These are phyloP conservation scores for Lagorchestes hirsutus DNA, from an alignment of 2,797 vertebrate species.

Conservation along the genomic window DNA sequence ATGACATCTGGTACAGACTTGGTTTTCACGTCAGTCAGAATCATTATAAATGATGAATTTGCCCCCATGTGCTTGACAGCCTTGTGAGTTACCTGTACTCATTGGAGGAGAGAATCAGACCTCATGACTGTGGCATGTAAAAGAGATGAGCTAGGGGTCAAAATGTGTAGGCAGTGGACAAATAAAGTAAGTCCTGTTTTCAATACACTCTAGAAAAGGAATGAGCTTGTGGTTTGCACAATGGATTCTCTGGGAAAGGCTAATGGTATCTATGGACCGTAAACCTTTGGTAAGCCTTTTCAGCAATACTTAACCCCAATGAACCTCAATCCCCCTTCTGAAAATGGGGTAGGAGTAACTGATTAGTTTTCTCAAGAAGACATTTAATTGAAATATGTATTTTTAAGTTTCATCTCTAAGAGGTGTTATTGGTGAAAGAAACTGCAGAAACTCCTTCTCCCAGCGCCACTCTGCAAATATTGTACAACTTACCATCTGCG, in stretches of 20 bases:
- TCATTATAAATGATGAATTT: constrained; percentile 13
- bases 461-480: not conserved
- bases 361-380: not conserved
- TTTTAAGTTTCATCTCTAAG: not conserved
- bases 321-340: not conserved
- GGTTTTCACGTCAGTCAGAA: constrained; percentile 32
- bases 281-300: not conserved
- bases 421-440: not conserved
- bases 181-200: not conserved
- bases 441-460: not conserved
- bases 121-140: not conserved
- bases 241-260: not conserved
- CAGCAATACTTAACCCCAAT: not conserved
- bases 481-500: not conserved
- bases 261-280: not conserved
- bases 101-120: not conserved
- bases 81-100: not conserved
- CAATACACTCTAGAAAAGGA: not conserved
- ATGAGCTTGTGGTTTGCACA: not conserved
- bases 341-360: not conserved
- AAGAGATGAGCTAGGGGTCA: not conserved
- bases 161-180: not conserved
- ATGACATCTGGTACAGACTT: constrained; percentile 38
- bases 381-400: not conserved
- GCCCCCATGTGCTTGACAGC: constrained; percentile 4